A percentile compares a stretch with the other conserved stretches of the same genome.
Evolutionary conservation across 2,113 vertebrate genomes (phyloP).

Genomic region (Calidris pugnax): DNA sequence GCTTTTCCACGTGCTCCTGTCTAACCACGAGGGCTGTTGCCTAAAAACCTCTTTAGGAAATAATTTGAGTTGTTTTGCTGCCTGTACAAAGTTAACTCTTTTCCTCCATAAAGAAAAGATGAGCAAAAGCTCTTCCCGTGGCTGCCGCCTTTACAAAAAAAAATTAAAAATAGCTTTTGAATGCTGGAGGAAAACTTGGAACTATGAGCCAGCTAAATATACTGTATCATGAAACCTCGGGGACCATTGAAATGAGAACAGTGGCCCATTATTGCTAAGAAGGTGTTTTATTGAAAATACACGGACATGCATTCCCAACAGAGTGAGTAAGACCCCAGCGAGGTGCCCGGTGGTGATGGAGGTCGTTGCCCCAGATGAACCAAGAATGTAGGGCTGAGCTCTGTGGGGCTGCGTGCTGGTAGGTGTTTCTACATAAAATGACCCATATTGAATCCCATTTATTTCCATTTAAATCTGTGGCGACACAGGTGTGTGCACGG

Average conservation of each 20-base stretch:
- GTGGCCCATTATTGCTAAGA: constrained; percentile 91
- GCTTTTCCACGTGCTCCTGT: background rate
- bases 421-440: background rate
- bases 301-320: constrained; percentile 77
- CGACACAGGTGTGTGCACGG: background rate
- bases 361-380: constrained; percentile 41
- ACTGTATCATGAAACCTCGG: constrained; percentile 84
- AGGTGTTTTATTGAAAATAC: constrained; percentile 93
- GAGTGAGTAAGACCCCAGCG: constrained; percentile 33
- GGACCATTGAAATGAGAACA: constrained; percentile 88
- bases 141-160: background rate
- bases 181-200: constrained; percentile 55
- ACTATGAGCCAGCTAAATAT: constrained; percentile 81
- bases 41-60: background rate
- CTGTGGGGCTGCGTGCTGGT: background rate
- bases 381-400: background rate
- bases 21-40: background rate
- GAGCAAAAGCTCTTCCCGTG: background rate
- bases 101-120: background rate
- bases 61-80: background rate
- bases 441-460: background rate
- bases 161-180: background rate
- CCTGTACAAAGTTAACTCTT: background rate
- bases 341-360: constrained; percentile 6
- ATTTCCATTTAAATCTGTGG: background rate